Base-by-base conservation (phyloP, 2,797 vertebrate genomes). In the Champsocephalus esox region DNA sequence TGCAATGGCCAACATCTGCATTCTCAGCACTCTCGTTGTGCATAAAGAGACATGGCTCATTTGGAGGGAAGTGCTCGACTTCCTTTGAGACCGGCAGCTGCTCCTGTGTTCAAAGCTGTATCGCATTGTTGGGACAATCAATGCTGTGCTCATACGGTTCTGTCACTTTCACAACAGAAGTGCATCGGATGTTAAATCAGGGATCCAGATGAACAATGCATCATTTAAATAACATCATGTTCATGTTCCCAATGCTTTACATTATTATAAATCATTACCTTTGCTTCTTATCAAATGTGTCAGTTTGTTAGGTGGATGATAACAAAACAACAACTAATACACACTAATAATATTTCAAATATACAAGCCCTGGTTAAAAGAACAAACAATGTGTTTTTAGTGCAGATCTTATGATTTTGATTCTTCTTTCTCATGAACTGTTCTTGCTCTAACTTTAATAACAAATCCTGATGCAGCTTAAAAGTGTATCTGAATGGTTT, bases 1-100 rank as follows among this genome's bases (percentile, higher is more conserved):
- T 75, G 73, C 60, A 69, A 6, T 65, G 46, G 46, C 62, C 64
- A 74, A 63, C 68, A 83, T 89, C 79, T 87, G 86, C 80, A 61
- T 74, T 71, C 75, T 80, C 80, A 84, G 83, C 80, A 66, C 34
- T 82, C 8, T 19, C 2, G 12, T 46, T 51, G 55, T 10, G 10
- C 75, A 76, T 64, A 63, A 76, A 81, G 61, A 64, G 70, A 77
- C 66, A 55, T 38, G 52, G 75, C 71, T 83, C 61, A 61, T 77
- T 81, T 84, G 12, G 34, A 64, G 34, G 64, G 61, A 73, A 17
- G 41, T 46, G 48, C 63, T 81, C 51, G 44, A 70, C 54, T 79
- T 14, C 43, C 49, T 84, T 16, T 78, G 61, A 73, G 63, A 60
- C 80, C 62, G 75, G 59, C 21, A 55, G 54, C 65, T 60, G 49